Conservation (phyloP, 64 coral and sea anemone species). For the Montipora efflorescens region DNA sequence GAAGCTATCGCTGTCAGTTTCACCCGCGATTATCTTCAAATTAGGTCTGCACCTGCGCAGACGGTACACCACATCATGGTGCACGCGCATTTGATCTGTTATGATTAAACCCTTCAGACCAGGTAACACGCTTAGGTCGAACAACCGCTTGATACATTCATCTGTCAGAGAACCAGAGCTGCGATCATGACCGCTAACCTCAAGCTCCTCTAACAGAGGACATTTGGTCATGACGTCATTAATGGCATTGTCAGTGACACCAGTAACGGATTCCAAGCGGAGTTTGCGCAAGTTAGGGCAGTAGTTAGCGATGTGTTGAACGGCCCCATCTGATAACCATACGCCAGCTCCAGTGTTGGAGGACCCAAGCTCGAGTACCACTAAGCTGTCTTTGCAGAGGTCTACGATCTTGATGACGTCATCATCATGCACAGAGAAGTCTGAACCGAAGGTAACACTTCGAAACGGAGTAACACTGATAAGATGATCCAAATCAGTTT, state of each 20-base stretch:
- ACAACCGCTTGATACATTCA: conserved; percentile 77
- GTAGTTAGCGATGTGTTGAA: conserved; percentile 86
- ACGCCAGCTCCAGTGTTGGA: conserved; percentile 82
- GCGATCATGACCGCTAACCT: conserved; percentile 92
- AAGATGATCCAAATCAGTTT: conserved; percentile 11
- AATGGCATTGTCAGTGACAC: conserved; percentile 75
- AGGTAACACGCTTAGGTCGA: conserved; percentile 71
- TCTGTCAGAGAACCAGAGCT: conserved; percentile 80
- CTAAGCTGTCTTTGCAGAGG: conserved; percentile 76
- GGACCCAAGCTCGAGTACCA: conserved; percentile 90
- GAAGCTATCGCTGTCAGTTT: conserved; percentile 97
- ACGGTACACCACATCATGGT: conserved; percentile 84
- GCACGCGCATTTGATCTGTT: conserved; percentile 85
- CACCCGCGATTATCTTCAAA: conserved; percentile 88
- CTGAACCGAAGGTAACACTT: conserved; percentile 69
- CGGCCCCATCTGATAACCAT: conserved; percentile 71
- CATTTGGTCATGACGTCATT: conserved; percentile 80
- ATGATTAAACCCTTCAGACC: conserved; percentile 77
- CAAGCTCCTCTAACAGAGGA: conserved; percentile 79
- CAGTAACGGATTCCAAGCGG: conserved; percentile 89
- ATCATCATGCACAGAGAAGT: conserved; percentile 82
- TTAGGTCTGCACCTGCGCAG: conserved; percentile 88
- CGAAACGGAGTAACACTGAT: conserved; percentile 15
- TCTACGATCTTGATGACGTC: conserved; percentile 83
- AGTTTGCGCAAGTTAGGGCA: conserved; percentile 88